Base-by-base conservation (phyloP, 2,797 vertebrate genomes). In the Glyptemys insculpta region DNA sequence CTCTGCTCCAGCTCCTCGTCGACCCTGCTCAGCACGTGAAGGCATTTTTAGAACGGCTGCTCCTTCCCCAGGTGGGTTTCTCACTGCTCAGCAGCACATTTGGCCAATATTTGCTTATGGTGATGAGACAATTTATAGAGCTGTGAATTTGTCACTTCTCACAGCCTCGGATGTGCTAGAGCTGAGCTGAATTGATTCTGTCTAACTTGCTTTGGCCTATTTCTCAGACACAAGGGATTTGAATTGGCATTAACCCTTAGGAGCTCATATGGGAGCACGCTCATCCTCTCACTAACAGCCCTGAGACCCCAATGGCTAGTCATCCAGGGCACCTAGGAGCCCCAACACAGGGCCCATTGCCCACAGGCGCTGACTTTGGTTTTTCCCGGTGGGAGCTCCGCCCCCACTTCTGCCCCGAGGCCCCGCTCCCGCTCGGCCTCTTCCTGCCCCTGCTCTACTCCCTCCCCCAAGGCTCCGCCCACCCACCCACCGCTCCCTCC, bases 261-360 rank as follows among this genome's bases (percentile, higher is more conserved):
- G 80, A 83, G 9, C 23, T 62, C 52, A 47, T 4, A 27, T 52
- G 47, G 27, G 31, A n/a, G 41, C 21, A 8, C 15, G 44, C n/a
- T 82, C 59, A 44, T 15, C 62, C 56, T 52, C 65, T 89, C 37
- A 9, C n/a, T 21, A 5, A 15, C 15, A n/a, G 25, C 6, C 3
- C 5, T 0, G 0, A 78, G 44, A 18, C 5, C 18, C 1, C 29
- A 68, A 86, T 15, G 4, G 12, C 18, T 74, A 34, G 29, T 27
- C 44, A 74, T n/a, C 0, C 0, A 79, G 50, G 50, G 34, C 37
- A 47, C 79, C 21, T 72, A 31, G 31, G n/a, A 1, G 4, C 72
- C 23, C 37, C 37, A 41, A 12, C 68, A 41, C 21, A 72, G 8
- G 65, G 65, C 18, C 31, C 12, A 37, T 41, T 41, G 68, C 68